These are phyloP conservation scores for Paraescarpia echinospica DNA, from an alignment of 1,140 invertebrate species.

Conservation along the genomic window DNA sequence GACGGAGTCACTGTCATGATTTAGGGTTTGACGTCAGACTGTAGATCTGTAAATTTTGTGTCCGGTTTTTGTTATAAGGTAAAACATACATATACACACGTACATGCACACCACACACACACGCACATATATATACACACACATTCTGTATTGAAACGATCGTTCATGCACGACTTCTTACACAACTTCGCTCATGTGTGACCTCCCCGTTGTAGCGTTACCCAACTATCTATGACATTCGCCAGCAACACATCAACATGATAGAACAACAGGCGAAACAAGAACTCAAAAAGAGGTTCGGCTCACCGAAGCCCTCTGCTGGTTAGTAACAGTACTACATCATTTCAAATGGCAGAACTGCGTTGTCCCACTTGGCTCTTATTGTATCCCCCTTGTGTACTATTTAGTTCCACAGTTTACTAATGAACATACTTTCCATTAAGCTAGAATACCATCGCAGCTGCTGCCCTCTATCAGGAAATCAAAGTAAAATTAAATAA, in stretches of 20 bases:
- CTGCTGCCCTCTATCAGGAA: too few relatives aligned
- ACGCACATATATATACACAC: too few relatives aligned
- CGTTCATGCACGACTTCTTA: background rate
- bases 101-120: background rate
- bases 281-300: background rate
- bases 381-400: background rate
- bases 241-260: background rate
- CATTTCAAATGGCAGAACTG: background rate
- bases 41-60: too few relatives aligned
- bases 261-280: background rate
- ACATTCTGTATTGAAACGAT: background rate
- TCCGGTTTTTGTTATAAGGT: too few relatives aligned
- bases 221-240: background rate
- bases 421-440: too few relatives aligned
- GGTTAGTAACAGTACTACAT: background rate
- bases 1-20: too few relatives aligned
- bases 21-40: too few relatives aligned
- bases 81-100: background rate
- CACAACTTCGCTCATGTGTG: background rate
- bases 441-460: too few relatives aligned
- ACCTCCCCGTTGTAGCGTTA: background rate
- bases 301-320: background rate
- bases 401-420: background rate
- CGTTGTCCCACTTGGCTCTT: background rate
- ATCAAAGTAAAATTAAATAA: too few relatives aligned